Conservation (phyloP, 2,797 vertebrate genomes). For the Leptoclinus maculatus region DNA sequence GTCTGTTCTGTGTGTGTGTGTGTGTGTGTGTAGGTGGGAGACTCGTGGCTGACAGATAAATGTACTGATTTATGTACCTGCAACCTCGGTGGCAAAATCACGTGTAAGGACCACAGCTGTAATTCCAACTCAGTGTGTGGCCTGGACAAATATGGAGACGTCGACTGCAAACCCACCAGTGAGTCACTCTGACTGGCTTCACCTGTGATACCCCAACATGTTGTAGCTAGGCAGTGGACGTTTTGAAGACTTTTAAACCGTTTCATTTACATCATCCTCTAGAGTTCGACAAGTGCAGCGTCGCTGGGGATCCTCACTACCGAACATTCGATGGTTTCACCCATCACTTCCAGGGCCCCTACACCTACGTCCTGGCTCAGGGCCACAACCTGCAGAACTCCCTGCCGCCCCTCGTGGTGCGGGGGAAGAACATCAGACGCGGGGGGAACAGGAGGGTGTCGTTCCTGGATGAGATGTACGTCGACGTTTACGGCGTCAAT, state of each 20-base stretch:
- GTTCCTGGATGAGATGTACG: conserved; percentile 82
- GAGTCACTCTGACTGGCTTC: conserved; percentile 49
- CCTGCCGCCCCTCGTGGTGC: conserved; percentile 68
- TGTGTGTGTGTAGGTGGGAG: conserved; percentile 78
- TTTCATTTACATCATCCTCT: neutral
- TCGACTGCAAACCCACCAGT: conserved; percentile 83
- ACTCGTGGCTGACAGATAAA: conserved; percentile 82
- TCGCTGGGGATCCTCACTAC: conserved; percentile 88
- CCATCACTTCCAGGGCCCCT: conserved; percentile 85
- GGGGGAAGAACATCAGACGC: conserved; percentile 82
- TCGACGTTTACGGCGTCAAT: conserved; percentile 75
- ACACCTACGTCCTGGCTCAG: conserved; percentile 84
- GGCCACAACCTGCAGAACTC: conserved; percentile 43
- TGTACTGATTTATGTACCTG: conserved; percentile 83
- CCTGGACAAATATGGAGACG: conserved; percentile 72
- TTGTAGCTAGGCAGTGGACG: neutral
- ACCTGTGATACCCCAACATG: neutral
- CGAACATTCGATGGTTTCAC: conserved; percentile 84
- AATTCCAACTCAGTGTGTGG: conserved; percentile 74
- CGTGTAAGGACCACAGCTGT: conserved; percentile 77
- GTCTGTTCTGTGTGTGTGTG: neutral
- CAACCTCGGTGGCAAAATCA: conserved; percentile 56
- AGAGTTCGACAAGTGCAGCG: conserved; percentile 82
- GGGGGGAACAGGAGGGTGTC: conserved; percentile 71
- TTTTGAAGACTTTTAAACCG: neutral